phyloP scores from a whole-genome alignment of 2,113 vertebrate genomes.

The Leuciscus idus region DNA sequence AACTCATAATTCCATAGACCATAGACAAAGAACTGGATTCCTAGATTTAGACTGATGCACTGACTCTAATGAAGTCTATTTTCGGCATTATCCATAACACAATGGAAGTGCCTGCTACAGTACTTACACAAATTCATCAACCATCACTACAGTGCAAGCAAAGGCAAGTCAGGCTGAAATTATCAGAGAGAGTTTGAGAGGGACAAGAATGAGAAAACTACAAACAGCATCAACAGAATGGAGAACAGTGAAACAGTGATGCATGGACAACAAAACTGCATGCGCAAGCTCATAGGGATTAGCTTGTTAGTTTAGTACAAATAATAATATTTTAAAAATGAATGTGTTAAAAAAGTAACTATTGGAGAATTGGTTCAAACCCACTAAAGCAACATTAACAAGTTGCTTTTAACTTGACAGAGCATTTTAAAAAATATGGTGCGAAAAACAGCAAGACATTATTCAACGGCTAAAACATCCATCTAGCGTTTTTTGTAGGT shows the following conservation, averaged over 20 bases:
- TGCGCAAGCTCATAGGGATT: not conserved
- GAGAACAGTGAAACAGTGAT: slow-evolving; percentile 1
- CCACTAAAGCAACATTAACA: not conserved
- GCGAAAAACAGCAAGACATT: not conserved
- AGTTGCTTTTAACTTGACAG: not conserved
- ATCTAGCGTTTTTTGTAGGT: not conserved
- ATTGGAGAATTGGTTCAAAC: not conserved
- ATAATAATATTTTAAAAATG: not conserved
- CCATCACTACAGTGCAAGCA: slow-evolving; percentile 65
- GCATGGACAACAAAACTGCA: not conserved
- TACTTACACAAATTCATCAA: slow-evolving; percentile 67
- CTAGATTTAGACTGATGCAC: not conserved
- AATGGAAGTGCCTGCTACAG: slow-evolving; percentile 69
- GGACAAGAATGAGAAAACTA: slow-evolving; percentile 57
- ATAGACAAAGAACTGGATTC: not conserved
- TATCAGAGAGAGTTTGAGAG: slow-evolving; percentile 65
- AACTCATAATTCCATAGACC: too few relatives aligned
- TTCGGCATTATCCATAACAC: slow-evolving; percentile 33
- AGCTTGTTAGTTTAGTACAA: not conserved
- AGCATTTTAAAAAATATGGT: not conserved
- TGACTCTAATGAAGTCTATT: slow-evolving; percentile 22
- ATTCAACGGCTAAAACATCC: not conserved
- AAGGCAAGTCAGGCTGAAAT: slow-evolving; percentile 71
- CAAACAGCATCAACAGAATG: slow-evolving; percentile 11
- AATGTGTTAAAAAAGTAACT: not conserved